These are phyloP conservation scores for Elaphurus davidianus DNA, from an alignment of 2,113 vertebrate species.

Conservation along the genomic window DNA sequence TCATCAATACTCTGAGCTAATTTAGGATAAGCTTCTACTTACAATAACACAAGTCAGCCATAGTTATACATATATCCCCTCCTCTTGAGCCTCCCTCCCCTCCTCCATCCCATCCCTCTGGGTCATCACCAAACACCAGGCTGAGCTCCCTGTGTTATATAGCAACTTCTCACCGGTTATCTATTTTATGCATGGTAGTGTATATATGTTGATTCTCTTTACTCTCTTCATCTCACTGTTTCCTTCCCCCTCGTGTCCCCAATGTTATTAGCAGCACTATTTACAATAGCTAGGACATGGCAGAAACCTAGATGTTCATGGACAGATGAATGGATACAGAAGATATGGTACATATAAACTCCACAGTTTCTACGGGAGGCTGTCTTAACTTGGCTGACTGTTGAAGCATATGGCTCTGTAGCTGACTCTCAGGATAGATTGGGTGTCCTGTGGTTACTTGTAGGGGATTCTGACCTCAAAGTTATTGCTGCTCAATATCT, in stretches of 20 bases:
- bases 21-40: neutral
- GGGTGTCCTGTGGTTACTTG: neutral
- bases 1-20: neutral
- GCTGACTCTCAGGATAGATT: neutral
- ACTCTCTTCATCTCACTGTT: neutral
- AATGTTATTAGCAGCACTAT: fast-evolving
- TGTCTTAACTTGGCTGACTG: neutral
- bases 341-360: neutral
- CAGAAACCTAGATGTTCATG: neutral
- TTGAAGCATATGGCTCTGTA: neutral
- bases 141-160: neutral
- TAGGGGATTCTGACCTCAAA: neutral
- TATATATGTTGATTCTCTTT: neutral
- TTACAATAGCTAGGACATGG: neutral
- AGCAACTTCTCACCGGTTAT: neutral
- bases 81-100: neutral
- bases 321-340: neutral
- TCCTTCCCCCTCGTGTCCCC: neutral
- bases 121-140: neutral
- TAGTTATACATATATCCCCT: neutral
- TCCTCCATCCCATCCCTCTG: neutral
- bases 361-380: neutral
- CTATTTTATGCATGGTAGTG: neutral
- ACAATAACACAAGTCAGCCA: neutral
- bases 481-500: neutral